Evolutionary conservation across 2,888 invertebrate genomes (phyloP), one percentile per base, ranked within the genome.

Genomic region (Acanthosepion lycidas): DNA sequence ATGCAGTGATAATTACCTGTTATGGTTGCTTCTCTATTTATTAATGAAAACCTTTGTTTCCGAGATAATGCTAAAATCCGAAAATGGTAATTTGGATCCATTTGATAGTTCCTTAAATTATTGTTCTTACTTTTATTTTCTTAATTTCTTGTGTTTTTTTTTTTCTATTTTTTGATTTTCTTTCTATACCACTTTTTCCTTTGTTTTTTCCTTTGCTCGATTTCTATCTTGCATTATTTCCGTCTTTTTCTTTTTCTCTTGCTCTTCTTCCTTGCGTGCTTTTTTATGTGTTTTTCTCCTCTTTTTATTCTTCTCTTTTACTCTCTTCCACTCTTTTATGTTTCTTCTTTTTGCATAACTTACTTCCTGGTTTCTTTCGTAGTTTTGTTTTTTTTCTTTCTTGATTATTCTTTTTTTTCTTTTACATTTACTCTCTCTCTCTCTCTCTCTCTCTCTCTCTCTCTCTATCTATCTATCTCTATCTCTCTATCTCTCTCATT

Each of bases 1-100:
- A 78, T 78, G n/a, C n/a, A 5, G n/a, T 78, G 78, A 12, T 12
- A 78, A 78, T 15, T 18, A 12, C 12, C 78, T n/a, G 33, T n/a
- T 12, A n/a, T 78, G n/a, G 33, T 3, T 15, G 18, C 15, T 9
- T 6, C 5, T 33, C 15, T n/a, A 78, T 33, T 78, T 78, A 15
- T 78, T 78, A 78, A 78, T 78, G 78, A 78, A n/a, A 78, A n/a
- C 78, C 78, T n/a, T n/a, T 78, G 33, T 78, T 78, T 78, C 78
- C 33, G 15, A 78, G n/a, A n/a, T 33, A 78, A 78, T 78, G 33
- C n/a, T n/a, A 78, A 78, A 78, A 78, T n/a, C n/a, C 78, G 42
- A 78, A n/a, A 33, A 78, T 15, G n/a, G n/a, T 78, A 78, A 59
- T 59, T 59, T 78, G 20, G 78, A 78, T 78, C 33, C 78, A n/a